Conservation (phyloP, 2,797 vertebrate genomes). For the Aeoliscus strigatus region DNA sequence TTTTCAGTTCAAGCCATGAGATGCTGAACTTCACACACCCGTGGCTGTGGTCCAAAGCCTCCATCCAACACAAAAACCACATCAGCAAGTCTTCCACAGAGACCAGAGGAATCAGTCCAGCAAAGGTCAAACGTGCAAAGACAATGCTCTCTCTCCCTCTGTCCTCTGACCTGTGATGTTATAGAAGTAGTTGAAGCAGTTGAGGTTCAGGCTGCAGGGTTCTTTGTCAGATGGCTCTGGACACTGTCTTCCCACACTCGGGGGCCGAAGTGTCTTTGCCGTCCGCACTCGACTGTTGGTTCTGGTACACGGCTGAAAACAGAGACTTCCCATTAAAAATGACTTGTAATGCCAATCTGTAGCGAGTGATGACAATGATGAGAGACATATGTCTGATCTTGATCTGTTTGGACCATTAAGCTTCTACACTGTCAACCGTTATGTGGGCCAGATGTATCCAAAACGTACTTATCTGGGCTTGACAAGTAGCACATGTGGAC, state of each 20-base stretch:
- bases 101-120: too few relatives aligned
- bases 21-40: not conserved
- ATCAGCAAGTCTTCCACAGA: too few relatives aligned
- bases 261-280: constrained; percentile 80
- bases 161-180: constrained; percentile 89
- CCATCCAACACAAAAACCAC: not conserved
- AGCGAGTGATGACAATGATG: constrained; percentile 15
- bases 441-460: too few relatives aligned
- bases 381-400: constrained; percentile 11
- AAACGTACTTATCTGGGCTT: too few relatives aligned
- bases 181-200: constrained; percentile 96
- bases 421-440: too few relatives aligned
- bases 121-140: too few relatives aligned
- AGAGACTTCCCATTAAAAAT: constrained; percentile 7
- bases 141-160: too few relatives aligned
- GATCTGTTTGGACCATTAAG: too few relatives aligned
- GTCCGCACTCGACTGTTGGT: constrained; percentile 77
- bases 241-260: constrained; percentile 82
- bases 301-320: constrained; percentile 84
- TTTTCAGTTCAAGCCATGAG: not conserved
- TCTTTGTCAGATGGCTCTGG: constrained; percentile 80
- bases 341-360: not conserved
- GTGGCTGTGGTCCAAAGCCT: not conserved
- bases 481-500: too few relatives aligned
- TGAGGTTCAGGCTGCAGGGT: constrained; percentile 86